Conservation (phyloP, 2,113 vertebrate genomes). For the Oplegnathus fasciatus region DNA sequence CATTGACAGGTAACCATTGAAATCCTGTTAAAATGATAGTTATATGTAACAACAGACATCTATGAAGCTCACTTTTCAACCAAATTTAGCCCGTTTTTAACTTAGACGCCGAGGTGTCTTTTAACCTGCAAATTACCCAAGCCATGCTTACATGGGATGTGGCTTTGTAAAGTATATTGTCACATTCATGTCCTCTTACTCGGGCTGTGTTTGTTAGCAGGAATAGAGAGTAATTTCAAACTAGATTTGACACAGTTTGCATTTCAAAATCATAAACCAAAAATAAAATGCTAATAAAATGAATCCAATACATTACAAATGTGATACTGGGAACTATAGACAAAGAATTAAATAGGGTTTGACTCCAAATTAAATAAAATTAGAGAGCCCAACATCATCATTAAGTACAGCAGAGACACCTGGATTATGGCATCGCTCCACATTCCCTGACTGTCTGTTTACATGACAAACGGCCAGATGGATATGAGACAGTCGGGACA, state of each 20-base stretch:
- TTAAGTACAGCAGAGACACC: background rate
- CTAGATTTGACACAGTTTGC: background rate
- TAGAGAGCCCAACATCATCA: background rate
- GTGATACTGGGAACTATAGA: background rate
- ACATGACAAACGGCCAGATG: slow-evolving; percentile 41
- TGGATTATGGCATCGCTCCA: background rate
- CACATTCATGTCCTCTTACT: background rate
- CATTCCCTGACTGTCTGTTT: slow-evolving; percentile 27
- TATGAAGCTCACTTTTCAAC: background rate
- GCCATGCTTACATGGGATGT: background rate
- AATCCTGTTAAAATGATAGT: background rate
- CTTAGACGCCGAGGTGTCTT: background rate
- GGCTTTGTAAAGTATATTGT: background rate
- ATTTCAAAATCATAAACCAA: background rate
- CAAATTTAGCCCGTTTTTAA: slow-evolving; percentile 4
- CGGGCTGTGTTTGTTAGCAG: background rate
- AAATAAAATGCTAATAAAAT: background rate
- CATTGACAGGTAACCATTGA: background rate
- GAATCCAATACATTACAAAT: background rate
- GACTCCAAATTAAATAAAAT: background rate
- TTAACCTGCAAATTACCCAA: slow-evolving; percentile 27
- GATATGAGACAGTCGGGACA: slow-evolving; percentile 31
- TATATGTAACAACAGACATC: background rate
- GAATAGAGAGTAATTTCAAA: background rate
- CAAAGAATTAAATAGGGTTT: background rate